Base-by-base conservation (phyloP, 2,113 vertebrate species). In the Lynx canadensis region DNA sequence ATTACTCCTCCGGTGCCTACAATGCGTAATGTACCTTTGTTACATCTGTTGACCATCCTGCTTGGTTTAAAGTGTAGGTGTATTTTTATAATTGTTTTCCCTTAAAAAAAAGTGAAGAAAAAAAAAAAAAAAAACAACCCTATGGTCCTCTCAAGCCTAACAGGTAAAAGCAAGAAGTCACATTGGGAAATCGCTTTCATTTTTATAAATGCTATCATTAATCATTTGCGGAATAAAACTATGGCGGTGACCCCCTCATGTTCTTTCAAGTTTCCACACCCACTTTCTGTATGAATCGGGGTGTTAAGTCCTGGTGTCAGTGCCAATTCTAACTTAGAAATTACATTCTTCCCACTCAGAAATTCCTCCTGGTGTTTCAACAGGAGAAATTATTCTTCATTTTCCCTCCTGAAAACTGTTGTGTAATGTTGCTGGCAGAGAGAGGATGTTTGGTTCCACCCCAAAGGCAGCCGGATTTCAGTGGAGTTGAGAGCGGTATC, bases 401-500 rank as follows among this genome's bases (percentile, higher is more conserved):
- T 98, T 98, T 65, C 16, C 48, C 36, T 94, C 92, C 95, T 78
- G 84, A 98, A 97, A 98, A 95, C 91, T 95, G 94, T 97, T 94
- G 93, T 97, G 97, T 97, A 79, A 97, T 97, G 66, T 76, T 96
- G 97, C 97, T 95, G 96, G 94, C 52, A 93, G 90, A 95, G 88
- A 95, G 89, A 60, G 3, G 94, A 94, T 74, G 94, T 94, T 97
- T 98, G 97, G 78, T 98, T 94, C 97, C 97, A 96, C 98, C 92
- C 55, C 92, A 91, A 80, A 98, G 97, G 98, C 98, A 96, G 97
- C 97, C 94, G 0, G 85, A 91, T 92, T 98, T 98, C 96, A 83
- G 89, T 82, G 81, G 97, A 98, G 89, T 96, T 81, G 98, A 98
- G 98, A 98, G 68, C 83, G 93, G 92, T 97, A 83, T 97, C 98